phyloP scores from a whole-genome alignment of 2,113 vertebrate species.

The Lynx canadensis region DNA sequence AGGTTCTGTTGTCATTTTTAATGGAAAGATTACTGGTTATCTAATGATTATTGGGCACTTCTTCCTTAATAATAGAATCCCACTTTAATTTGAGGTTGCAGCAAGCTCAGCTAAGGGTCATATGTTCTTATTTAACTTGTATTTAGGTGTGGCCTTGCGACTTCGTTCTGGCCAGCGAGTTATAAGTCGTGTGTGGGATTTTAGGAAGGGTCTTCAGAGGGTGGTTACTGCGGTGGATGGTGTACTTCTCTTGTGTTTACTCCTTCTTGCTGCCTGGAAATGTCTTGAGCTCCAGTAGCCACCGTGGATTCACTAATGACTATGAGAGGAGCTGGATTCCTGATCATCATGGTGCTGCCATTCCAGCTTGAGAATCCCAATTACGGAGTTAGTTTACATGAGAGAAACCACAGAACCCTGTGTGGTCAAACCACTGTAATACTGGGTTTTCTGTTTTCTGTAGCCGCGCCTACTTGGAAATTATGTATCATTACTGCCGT shows the following conservation, averaged over 20 bases:
- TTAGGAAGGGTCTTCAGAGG: not conserved
- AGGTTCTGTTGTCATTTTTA: not conserved
- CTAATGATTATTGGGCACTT: not conserved
- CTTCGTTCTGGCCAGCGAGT: not conserved
- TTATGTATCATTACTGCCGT: not conserved
- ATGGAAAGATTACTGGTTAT: not conserved
- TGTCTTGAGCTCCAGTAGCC: not conserved
- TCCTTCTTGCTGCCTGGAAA: not conserved
- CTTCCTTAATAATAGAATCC: not conserved
- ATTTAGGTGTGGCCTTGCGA: not conserved
- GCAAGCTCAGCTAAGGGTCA: not conserved
- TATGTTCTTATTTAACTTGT: not conserved
- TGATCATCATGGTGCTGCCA: not conserved
- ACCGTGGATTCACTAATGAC: not conserved
- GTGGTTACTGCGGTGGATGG: not conserved
- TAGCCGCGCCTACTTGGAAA: not conserved
- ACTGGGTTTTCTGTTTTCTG: not conserved
- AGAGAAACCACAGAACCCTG: not conserved
- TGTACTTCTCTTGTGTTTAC: not conserved
- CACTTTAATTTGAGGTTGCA: not conserved
- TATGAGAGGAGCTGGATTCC: not conserved
- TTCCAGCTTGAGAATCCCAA: not conserved
- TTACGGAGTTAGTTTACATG: not conserved
- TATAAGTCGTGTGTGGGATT: not conserved
- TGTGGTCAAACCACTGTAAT: not conserved